Evolutionary conservation across 2,113 vertebrate genomes (phyloP).

Genomic region (Illadopsis cleaveri): DNA sequence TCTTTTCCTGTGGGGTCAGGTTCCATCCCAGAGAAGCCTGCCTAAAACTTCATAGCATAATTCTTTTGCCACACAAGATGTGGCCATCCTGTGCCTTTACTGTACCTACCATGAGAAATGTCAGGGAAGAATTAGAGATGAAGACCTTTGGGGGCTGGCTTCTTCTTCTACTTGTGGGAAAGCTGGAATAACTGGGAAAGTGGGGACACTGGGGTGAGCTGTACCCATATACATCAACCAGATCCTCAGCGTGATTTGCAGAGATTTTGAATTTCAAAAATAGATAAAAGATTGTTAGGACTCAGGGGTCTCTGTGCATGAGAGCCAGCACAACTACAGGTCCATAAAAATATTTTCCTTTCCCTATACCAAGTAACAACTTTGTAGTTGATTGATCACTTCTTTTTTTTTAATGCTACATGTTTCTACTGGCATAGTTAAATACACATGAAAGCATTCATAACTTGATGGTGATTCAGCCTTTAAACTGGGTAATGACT

Average conservation of each 20-base stretch:
- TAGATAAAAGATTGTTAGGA: background rate
- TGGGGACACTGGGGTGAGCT: background rate
- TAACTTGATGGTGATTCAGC: background rate
- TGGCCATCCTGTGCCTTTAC: background rate
- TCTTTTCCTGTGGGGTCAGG: background rate
- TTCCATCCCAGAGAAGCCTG: background rate
- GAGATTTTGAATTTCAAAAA: background rate
- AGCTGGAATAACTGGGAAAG: background rate
- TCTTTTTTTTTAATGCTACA: background rate
- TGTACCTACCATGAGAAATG: background rate
- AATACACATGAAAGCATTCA: slow-evolving; percentile 15
- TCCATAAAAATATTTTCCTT: slow-evolving; percentile 12
- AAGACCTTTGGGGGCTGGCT: background rate
- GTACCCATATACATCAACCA: background rate
- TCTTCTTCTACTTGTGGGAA: background rate
- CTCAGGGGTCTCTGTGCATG: background rate
- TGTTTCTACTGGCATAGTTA: background rate
- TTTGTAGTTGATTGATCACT: background rate
- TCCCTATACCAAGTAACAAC: background rate
- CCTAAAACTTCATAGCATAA: background rate
- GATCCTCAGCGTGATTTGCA: background rate
- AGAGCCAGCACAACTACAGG: background rate
- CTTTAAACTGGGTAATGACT: slow-evolving; percentile 13
- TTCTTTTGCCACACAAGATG: background rate
- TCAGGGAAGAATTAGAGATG: background rate